These are phyloP conservation scores for Cherax quadricarinatus DNA, from an alignment of 1,140 invertebrate species.

Conservation along the genomic window DNA sequence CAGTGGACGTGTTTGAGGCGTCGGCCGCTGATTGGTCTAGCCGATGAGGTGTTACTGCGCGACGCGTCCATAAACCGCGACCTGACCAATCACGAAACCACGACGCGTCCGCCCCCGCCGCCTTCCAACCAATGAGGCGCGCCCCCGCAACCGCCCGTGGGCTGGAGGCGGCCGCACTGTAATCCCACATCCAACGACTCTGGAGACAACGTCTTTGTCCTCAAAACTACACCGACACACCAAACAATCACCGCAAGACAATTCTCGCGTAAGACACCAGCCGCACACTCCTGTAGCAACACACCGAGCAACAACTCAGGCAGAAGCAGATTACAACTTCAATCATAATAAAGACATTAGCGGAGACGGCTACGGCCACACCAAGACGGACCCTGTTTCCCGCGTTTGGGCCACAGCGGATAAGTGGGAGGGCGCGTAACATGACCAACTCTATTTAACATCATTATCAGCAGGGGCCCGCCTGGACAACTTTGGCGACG, in stretches of 20 bases:
- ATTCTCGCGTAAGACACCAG: too few relatives aligned
- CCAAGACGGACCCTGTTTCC: slow-evolving; percentile 22
- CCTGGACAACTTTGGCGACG: slow-evolving; percentile 56
- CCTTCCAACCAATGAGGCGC: slow-evolving; percentile 57
- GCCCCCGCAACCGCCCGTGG: slow-evolving; percentile 51
- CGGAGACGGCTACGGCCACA: slow-evolving; percentile 15
- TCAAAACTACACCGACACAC: background rate
- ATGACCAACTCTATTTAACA: slow-evolving; percentile 69
- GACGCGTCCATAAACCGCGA: slow-evolving; percentile 61
- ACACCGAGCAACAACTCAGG: background rate
- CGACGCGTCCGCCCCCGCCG: slow-evolving; percentile 68
- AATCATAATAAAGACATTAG: background rate
- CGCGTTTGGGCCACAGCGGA: slow-evolving; percentile 62
- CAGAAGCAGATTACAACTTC: background rate
- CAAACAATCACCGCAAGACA: background rate
- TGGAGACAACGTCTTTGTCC: background rate
- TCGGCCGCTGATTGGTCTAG: slow-evolving; percentile 48
- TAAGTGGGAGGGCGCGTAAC: slow-evolving; percentile 65
- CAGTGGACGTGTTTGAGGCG: slow-evolving; percentile 64
- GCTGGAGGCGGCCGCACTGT: slow-evolving; percentile 40
- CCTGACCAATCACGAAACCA: slow-evolving; percentile 67
- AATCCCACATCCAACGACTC: background rate
- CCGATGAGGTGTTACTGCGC: slow-evolving; percentile 57
- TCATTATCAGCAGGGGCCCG: slow-evolving; percentile 64
- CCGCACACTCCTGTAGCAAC: background rate